Evolutionary conservation across 2,888 invertebrate species (phyloP).

Genomic region (Trachelus troglodyta): DNA sequence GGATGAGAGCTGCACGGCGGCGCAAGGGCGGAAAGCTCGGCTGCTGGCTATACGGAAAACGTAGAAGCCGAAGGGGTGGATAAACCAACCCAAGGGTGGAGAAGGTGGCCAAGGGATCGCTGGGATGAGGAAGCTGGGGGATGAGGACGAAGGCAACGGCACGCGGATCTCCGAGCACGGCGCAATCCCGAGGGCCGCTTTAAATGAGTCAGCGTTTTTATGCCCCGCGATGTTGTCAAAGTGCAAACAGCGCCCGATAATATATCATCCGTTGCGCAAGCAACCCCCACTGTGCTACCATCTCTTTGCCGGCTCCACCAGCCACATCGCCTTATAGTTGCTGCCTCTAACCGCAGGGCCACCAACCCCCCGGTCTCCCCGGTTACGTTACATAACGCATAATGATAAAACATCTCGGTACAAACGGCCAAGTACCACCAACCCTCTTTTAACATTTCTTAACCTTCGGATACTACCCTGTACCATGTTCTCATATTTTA

Average conservation of each 20-base stretch:
- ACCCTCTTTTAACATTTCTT: background rate
- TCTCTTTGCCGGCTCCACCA: background rate
- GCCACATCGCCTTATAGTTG: background rate
- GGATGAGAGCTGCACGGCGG: conserved; percentile 1
- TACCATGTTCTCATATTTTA: background rate
- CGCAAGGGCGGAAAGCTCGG: background rate
- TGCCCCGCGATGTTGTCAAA: conserved; percentile 66
- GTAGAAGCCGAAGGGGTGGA: background rate
- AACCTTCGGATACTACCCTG: background rate
- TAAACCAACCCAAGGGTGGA: background rate
- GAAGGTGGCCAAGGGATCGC: background rate
- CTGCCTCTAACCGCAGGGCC: conserved; percentile 8
- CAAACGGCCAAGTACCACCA: conserved; percentile 33
- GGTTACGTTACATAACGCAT: conserved; percentile 21
- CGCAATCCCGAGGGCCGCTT: conserved; percentile 65
- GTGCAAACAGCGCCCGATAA: conserved; percentile 66
- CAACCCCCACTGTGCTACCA: conserved; percentile 21
- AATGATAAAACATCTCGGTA: conserved; percentile 41
- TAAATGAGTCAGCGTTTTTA: conserved; percentile 68
- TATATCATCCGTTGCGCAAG: conserved; percentile 63
- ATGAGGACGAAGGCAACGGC: conserved; percentile 37
- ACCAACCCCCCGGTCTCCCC: conserved; percentile 34
- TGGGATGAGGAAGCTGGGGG: conserved; percentile 16
- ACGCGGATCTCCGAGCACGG: conserved; percentile 49
- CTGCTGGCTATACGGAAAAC: background rate